Evolutionary conservation across 2,797 vertebrate species (phyloP).

Genomic region (Epinephelus coioides): DNA sequence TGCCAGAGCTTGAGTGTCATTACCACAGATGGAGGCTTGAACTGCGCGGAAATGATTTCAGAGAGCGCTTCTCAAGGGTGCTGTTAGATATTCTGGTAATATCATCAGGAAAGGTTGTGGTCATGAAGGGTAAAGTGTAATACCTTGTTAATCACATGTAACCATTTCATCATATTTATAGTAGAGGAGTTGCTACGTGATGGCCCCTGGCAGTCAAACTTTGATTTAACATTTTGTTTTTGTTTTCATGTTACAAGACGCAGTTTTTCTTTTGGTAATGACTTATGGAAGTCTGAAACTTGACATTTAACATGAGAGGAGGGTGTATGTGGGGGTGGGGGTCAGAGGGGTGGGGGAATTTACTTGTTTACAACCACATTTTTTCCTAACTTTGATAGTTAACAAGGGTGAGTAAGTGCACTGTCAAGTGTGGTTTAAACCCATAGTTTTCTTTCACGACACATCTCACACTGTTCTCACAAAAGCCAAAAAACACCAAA

Average conservation of each 20-base stretch:
- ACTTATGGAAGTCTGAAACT: constrained; percentile 28
- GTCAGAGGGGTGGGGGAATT: neutral
- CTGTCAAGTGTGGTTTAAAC: constrained; percentile 11
- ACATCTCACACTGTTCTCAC: neutral
- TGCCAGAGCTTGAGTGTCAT: neutral
- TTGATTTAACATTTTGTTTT: neutral
- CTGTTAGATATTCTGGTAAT: constrained; percentile 14
- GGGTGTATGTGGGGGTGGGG: too few species aligned
- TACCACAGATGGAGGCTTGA: constrained; percentile 12
- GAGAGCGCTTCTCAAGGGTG: constrained; percentile 17
- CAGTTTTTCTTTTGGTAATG: neutral
- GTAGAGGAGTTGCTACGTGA: too few species aligned
- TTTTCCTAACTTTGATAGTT: constrained; percentile 20
- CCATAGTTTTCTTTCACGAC: neutral
- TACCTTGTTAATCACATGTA: neutral
- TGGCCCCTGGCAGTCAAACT: too few species aligned
- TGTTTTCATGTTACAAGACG: constrained; percentile 1
- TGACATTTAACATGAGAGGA: constrained; percentile 16
- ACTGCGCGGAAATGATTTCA: constrained; percentile 12
- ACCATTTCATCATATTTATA: neutral
- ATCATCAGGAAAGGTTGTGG: neutral
- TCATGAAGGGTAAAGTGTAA: constrained; percentile 10
- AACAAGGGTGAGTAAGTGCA: constrained; percentile 22
- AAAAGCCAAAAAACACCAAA: constrained; percentile 22
- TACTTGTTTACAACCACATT: constrained; percentile 37